Percentiles rank a stretch among this genome's conserved stretches.
Conservation (phyloP, 2,797 vertebrate species). For the Tenualosa thibaudeaui region DNA sequence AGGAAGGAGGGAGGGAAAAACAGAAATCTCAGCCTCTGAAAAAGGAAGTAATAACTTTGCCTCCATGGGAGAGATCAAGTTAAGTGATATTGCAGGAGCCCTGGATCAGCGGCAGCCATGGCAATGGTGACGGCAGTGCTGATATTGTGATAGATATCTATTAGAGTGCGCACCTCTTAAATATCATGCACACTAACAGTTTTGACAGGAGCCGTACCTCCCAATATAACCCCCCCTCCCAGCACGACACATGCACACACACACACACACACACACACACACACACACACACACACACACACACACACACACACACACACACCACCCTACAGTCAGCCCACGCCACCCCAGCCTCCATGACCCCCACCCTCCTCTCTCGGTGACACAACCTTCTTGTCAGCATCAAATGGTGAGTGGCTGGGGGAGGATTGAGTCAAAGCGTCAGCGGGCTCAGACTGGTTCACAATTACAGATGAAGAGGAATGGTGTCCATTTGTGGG, state of each 20-base stretch:
- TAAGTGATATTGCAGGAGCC: conserved; percentile 57
- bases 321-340: background rate
- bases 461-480: conserved; percentile 88
- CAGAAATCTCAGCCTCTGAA: background rate
- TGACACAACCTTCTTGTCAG: conserved; percentile 66
- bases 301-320: too few species aligned
- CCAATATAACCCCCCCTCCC: too few species aligned
- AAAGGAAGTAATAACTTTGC: conserved; percentile 64
- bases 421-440: conserved; percentile 73
- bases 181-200: conserved; percentile 68
- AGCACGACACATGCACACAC: too few species aligned
- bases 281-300: too few species aligned
- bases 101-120: conserved; percentile 51
- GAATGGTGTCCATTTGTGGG: conserved; percentile 39
- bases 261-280: too few species aligned
- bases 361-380: background rate
- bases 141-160: conserved; percentile 80
- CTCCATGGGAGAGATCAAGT: conserved; percentile 63
- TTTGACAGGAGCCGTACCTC: conserved; percentile 78
- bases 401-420: conserved; percentile 78
- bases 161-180: conserved; percentile 69
- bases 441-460: conserved; percentile 74
- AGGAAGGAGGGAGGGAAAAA: background rate
- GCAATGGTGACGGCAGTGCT: conserved; percentile 54
- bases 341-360: background rate